Evolutionary conservation across 2,888 invertebrate species (phyloP), one percentile per base, ranked within the genome.

Genomic region (Eurytoma californica): DNA sequence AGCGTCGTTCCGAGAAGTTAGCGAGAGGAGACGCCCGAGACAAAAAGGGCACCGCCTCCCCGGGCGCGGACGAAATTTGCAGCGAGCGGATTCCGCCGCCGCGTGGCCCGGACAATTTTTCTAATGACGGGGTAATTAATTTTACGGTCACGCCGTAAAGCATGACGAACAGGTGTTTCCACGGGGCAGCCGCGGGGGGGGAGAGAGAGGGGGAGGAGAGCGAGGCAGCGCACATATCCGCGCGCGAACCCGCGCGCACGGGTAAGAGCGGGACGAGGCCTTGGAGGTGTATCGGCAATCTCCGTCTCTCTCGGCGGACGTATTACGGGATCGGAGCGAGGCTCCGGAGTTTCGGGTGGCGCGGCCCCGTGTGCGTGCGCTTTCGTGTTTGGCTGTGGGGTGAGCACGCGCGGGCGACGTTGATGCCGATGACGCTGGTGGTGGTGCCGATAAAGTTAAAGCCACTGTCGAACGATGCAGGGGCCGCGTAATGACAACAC

Each of bases 401-500:
- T 67, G 78, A 75, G 74, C 70, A 69, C 18, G 55, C 58, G 53
- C 16, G 53, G 51, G 49, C 69, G 77, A 82, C 82, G 77, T 72
- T 77, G 74, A 72, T 58, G 82, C 77, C 81, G 76, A 74, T 79
- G 84, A 79, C 80, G 80, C 80, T 82, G 84, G 86, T 86, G 84
- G 85, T 86, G 84, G 86, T 86, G 86, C 85, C 88, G 89, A 89
- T 89, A 89, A 89, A 89, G 87, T 87, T 88, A 87, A 88, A 89
- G 87, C 88, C 88, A 87, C 87, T 85, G 86, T 86, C 85, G 88
- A 88, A 87, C 89, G 87, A 87, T 86, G 86, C 86, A 87, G 86
- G 87, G 87, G 86, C 86, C 87, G 86, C 87, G 88, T 89, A 90
- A 90, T 90, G 89, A 89, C 90, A 89, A 90, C 89, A 89, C 88